Evolutionary conservation across 2,888 invertebrate genomes (phyloP), one percentile per base, ranked within the genome.

Genomic region (Plebejus melissa): DNA sequence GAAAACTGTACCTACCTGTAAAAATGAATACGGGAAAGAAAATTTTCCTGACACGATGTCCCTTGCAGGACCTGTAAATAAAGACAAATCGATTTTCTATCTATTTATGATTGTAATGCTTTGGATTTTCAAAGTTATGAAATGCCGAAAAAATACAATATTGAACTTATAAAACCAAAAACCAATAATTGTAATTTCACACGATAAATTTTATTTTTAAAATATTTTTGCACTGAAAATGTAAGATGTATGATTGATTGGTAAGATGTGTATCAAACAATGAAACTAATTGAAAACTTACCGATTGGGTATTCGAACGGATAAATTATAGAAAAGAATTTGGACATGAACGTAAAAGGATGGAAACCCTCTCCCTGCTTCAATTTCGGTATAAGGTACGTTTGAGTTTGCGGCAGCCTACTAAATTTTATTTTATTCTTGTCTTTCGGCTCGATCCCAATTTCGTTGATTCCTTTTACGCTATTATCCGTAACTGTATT

Each of bases 251-350:
- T 22, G 22, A 22, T 22, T 22, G 22, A 22, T 22, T 22, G 22
- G 22, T 22, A 22, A 22, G 22, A 22, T 22, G 22, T 22, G 22
- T 11, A 11, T 9, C 0, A 54, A 54, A 16, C 54, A 54, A 54
- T 16, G 28, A 77, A 50, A 75, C 69, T 75, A 75, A 77, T 76
- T 74, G 75, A 77, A 76, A 72, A 87, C 92, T 95, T 88, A 96
- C 96, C 96, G 76, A 94, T 86, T 77, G 96, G 95, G 87, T 96
- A 94, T 80, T 95, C 94, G 82, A 94, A 93, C 4, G 96, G 95
- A 86, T 96, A 95, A 83, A 96, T 93, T 83, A 94, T 86, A 80
- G 94, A 94, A 83, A 96, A 94, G 84, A 96, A 94, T 77, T 90
- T 86, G 13, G 96, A 94, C 83, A 96, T 94, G 84, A 95, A 95